Evolutionary conservation across 2,888 invertebrate species (phyloP).

Genomic region (Lasius fuliginosus): DNA sequence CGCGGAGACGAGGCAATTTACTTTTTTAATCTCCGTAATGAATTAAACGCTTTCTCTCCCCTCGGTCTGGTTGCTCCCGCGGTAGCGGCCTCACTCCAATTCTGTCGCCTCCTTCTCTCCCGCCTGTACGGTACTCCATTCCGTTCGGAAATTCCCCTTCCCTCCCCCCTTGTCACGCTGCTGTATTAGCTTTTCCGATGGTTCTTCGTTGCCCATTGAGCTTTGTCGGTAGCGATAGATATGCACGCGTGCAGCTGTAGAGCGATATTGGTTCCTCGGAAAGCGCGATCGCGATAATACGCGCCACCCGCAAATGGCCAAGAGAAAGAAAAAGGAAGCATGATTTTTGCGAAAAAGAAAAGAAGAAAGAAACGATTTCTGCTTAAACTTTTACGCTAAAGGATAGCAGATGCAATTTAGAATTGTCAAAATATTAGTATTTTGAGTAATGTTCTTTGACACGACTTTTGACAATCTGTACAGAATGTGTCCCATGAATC

Average conservation of each 20-base stretch:
- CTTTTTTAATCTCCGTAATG: conserved; percentile 85
- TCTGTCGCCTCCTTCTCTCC: conserved; percentile 15
- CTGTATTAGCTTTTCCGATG: conserved; percentile 53
- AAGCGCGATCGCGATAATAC: conserved; percentile 60
- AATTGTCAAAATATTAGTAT: not conserved
- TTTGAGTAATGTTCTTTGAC: not conserved
- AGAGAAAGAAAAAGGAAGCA: conserved; percentile 39
- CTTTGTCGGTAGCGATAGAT: conserved; percentile 53
- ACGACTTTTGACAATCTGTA: not conserved
- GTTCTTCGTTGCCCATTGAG: conserved; percentile 49
- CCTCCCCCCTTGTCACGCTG: conserved; percentile 18
- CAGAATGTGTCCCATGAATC: not conserved
- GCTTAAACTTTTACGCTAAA: not conserved
- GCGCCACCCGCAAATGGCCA: conserved; percentile 47
- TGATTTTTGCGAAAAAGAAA: not conserved
- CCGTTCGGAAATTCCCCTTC: conserved; percentile 23
- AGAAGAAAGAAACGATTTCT: conserved; percentile 21
- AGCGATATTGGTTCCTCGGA: conserved; percentile 45
- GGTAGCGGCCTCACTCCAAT: conserved; percentile 41
- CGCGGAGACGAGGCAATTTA: conserved; percentile 83
- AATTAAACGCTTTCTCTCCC: conserved; percentile 81
- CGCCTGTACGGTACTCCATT: conserved; percentile 25
- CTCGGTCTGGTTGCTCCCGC: conserved; percentile 58
- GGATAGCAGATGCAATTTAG: not conserved
- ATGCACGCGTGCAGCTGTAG: conserved; percentile 48